Conservation (phyloP, 2,113 vertebrate species). For the Stigmatopora nigra region DNA sequence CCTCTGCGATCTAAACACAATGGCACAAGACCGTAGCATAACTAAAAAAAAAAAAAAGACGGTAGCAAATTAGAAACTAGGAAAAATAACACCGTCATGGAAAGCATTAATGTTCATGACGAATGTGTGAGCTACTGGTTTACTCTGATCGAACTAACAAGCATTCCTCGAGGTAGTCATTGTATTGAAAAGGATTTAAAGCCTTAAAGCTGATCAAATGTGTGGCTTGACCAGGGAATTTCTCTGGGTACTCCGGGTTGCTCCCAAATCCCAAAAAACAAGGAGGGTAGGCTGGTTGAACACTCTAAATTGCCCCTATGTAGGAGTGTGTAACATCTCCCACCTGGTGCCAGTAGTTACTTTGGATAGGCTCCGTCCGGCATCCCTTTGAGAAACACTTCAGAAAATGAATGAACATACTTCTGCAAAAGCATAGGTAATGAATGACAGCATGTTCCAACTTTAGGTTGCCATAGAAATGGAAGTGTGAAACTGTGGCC, state of each 20-base stretch:
- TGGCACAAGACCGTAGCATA: conserved; percentile 21
- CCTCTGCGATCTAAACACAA: conserved; percentile 17
- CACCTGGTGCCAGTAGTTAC: too few relatives aligned
- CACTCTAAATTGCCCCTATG: too few relatives aligned
- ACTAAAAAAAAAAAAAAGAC: not conserved
- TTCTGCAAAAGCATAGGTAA: not conserved
- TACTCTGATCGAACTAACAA: not conserved
- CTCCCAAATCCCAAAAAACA: not conserved
- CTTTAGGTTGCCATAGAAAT: not conserved
- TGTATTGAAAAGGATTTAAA: not conserved
- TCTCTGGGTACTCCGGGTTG: not conserved
- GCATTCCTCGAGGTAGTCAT: not conserved
- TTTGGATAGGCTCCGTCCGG: too few relatives aligned
- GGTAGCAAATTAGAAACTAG: not conserved
- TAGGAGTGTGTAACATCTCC: too few relatives aligned
- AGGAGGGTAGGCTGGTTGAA: too few relatives aligned
- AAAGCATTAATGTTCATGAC: not conserved
- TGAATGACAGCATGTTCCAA: not conserved
- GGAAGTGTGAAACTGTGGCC: not conserved
- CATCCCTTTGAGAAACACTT: too few relatives aligned
- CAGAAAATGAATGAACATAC: not conserved
- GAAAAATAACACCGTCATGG: not conserved
- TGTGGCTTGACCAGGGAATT: not conserved
- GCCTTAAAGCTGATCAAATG: not conserved
- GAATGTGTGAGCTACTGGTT: not conserved